phyloP scores from a whole-genome alignment of 1,140 invertebrate genomes.

The Pseudomyrmex cubaensis region DNA sequence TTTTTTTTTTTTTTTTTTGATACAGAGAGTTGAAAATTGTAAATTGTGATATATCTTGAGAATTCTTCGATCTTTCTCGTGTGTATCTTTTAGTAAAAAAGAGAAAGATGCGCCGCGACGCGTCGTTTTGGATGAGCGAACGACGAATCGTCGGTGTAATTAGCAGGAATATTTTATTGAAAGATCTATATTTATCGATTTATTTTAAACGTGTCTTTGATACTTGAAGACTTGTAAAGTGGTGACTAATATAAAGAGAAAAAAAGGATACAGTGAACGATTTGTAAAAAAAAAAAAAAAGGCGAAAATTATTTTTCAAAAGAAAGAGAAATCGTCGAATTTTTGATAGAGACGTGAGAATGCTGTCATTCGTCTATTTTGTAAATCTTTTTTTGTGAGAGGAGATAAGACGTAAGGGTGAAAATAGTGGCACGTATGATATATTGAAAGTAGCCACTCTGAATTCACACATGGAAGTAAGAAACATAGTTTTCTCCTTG shows the following conservation, averaged over 20 bases:
- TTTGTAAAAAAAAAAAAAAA: constrained; percentile 1
- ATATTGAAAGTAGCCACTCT: not conserved
- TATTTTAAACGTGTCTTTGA: constrained; percentile 31
- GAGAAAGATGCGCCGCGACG: not conserved
- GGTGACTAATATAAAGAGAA: constrained; percentile 49
- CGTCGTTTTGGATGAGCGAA: constrained; percentile 24
- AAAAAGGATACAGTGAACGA: constrained; percentile 9
- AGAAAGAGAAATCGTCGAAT: not conserved
- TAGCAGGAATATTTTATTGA: constrained; percentile 27
- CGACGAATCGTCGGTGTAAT: constrained; percentile 6
- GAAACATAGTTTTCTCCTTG: no score
- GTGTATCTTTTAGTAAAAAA: not conserved
- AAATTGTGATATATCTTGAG: constrained; percentile 15
- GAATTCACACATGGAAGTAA: not conserved
- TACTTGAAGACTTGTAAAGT: constrained; percentile 39
- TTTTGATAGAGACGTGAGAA: constrained; percentile 37
- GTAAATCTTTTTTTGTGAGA: constrained; percentile 27
- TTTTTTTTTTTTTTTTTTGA: constrained; percentile 5
- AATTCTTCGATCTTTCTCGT: constrained; percentile 8
- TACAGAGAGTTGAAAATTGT: not conserved
- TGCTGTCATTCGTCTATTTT: constrained; percentile 66
- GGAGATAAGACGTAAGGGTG: constrained; percentile 9
- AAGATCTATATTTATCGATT: constrained; percentile 26
- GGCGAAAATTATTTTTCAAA: constrained; percentile 57
- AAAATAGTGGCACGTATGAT: not conserved